phyloP scores from a whole-genome alignment of 2,888 invertebrate genomes.

The Drosophila seclusa region DNA sequence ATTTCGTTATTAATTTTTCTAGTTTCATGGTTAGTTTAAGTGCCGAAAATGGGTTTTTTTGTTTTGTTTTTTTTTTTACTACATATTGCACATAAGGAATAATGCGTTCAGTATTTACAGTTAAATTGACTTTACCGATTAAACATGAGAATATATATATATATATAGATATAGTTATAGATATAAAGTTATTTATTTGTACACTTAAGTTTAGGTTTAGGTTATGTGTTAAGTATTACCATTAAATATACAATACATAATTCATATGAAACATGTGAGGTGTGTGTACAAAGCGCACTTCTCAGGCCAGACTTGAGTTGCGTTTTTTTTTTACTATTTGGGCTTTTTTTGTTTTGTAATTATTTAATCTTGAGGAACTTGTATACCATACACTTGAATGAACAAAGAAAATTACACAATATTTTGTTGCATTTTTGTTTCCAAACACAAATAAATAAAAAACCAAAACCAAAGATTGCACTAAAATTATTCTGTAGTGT shows the following conservation, averaged over 20 bases:
- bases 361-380: slow-evolving; percentile 88
- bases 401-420: slow-evolving; percentile 84
- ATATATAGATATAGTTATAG: background rate
- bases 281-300: slow-evolving; percentile 66
- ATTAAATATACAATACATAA: slow-evolving; percentile 68
- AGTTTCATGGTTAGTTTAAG: slow-evolving; percentile 36
- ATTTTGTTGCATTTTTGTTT: slow-evolving; percentile 74
- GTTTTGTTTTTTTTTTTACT: slow-evolving; percentile 31
- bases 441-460: slow-evolving; percentile 12
- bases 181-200: slow-evolving; percentile 30
- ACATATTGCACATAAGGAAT: slow-evolving; percentile 67
- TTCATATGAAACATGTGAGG: slow-evolving; percentile 77
- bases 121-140: slow-evolving; percentile 61
- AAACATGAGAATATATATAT: slow-evolving; percentile 13
- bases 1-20: slow-evolving; percentile 46
- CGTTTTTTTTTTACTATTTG: slow-evolving; percentile 77
- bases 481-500: slow-evolving; percentile 77
- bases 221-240: slow-evolving; percentile 28
- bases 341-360: slow-evolving; percentile 68
- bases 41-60: slow-evolving; percentile 23
- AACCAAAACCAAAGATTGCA: slow-evolving; percentile 73
- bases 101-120: slow-evolving; percentile 53
- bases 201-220: slow-evolving; percentile 43
- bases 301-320: slow-evolving; percentile 59
- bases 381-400: slow-evolving; percentile 88